phyloP scores from a whole-genome alignment of 2,797 vertebrate genomes.

The Poeciliopsis paucimaculata region DNA sequence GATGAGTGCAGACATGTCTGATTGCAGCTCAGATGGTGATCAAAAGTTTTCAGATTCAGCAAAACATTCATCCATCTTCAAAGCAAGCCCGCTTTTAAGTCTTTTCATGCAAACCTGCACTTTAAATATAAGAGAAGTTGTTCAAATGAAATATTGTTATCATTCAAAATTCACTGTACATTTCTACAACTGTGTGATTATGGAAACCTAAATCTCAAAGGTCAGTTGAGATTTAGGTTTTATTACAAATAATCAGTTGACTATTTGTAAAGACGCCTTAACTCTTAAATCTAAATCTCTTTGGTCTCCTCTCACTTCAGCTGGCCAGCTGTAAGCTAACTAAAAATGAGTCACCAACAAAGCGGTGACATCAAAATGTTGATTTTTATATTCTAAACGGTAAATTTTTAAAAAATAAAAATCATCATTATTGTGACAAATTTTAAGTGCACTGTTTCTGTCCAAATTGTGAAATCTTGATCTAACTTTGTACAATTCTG shows the following conservation, averaged over 20 bases:
- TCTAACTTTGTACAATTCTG: too few species aligned
- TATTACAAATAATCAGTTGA: too few species aligned
- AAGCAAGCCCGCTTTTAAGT: background rate
- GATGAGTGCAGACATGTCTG: background rate
- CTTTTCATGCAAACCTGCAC: background rate
- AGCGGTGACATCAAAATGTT: too few species aligned
- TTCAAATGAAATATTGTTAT: background rate
- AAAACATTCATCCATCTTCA: background rate
- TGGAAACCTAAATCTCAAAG: background rate
- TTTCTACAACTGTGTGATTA: background rate
- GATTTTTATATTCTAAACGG: background rate
- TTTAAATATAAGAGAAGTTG: background rate
- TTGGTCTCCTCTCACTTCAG: background rate
- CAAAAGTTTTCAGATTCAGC: background rate
- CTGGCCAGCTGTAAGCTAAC: background rate
- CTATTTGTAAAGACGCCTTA: background rate
- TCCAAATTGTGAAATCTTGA: too few species aligned
- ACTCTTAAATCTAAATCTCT: background rate
- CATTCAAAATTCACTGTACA: background rate
- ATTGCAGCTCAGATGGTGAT: background rate
- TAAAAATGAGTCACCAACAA: background rate
- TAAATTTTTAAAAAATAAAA: background rate
- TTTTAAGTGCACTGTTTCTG: too few species aligned
- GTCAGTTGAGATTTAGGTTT: too few species aligned
- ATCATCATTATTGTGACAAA: background rate